Evolutionary conservation across 2,797 vertebrate species (phyloP).

Genomic region (Sebastes miniatus): DNA sequence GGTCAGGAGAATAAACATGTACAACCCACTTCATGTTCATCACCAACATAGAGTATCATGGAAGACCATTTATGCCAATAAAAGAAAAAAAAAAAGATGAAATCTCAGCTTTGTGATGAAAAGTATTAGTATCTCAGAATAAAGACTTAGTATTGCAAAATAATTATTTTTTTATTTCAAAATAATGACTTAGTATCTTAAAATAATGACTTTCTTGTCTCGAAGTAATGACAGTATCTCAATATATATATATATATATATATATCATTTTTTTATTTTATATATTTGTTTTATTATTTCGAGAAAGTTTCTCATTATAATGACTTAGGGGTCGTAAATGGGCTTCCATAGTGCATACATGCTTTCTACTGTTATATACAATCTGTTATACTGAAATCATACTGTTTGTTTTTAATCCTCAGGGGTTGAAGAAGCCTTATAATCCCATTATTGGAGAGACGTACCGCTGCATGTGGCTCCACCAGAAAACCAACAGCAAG

Average conservation of each 20-base stretch:
- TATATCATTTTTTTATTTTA: no score
- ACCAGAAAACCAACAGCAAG: constrained; percentile 95
- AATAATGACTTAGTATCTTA: not conserved
- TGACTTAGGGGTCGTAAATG: not conserved
- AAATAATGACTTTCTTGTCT: not conserved
- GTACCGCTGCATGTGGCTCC: constrained; percentile 97
- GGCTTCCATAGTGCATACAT: not conserved
- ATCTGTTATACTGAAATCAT: not conserved
- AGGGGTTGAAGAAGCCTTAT: constrained; percentile 99
- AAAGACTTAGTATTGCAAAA: no score
- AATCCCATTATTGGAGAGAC: constrained; percentile 98
- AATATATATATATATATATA: no score
- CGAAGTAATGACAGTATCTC: no score
- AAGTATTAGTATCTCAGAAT: not conserved
- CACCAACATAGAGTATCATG: not conserved
- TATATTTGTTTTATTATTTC: not conserved
- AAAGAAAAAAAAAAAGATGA: not conserved
- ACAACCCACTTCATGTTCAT: not conserved
- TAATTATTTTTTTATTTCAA: not conserved
- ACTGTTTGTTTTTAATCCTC: not conserved
- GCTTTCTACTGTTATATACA: not conserved
- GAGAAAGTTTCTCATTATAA: not conserved
- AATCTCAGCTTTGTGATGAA: not conserved
- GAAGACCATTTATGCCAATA: not conserved
- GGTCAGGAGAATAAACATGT: constrained; percentile 70